Evolutionary conservation across 2,888 invertebrate genomes (phyloP).

Genomic region (Agonopterix subpropinquella): DNA sequence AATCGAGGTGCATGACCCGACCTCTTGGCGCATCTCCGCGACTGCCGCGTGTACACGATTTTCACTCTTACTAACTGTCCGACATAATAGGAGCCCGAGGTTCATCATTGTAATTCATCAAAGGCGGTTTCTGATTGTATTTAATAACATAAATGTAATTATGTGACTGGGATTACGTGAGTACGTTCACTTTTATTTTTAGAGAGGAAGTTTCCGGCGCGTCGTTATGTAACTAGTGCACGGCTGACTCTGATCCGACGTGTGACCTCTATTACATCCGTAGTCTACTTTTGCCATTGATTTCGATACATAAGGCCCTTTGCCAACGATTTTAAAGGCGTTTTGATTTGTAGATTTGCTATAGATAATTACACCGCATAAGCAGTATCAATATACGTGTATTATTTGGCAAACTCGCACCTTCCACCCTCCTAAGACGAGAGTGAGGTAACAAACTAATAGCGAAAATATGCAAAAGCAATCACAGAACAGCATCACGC

Average conservation of each 20-base stretch:
- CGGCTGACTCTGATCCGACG: background rate
- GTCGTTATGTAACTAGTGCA: slow-evolving; percentile 10
- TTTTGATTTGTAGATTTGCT: too few relatives aligned
- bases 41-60: slow-evolving; percentile 17
- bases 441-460: too few relatives aligned
- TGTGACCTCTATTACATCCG: slow-evolving; percentile 3
- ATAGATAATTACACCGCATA: too few relatives aligned
- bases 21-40: slow-evolving; percentile 1
- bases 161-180: slow-evolving; percentile 50
- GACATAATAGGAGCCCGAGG: slow-evolving; percentile 17
- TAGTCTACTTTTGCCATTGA: background rate
- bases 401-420: too few relatives aligned
- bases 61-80: slow-evolving; percentile 22
- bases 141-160: slow-evolving; percentile 31
- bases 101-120: slow-evolving; percentile 26
- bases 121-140: slow-evolving; percentile 32
- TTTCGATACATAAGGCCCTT: too few relatives aligned
- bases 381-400: too few relatives aligned
- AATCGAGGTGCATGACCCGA: slow-evolving; percentile 17
- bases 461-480: too few relatives aligned
- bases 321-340: too few relatives aligned
- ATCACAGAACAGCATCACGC: too few relatives aligned
- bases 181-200: slow-evolving; percentile 66
- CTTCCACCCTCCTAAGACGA: too few relatives aligned
- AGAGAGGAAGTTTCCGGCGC: slow-evolving; percentile 42